Percentiles rank a stretch among this genome's conserved stretches.
These are phyloP conservation scores for Anguilla megastoma DNA, from an alignment of 2,797 vertebrate species.

Conservation along the genomic window DNA sequence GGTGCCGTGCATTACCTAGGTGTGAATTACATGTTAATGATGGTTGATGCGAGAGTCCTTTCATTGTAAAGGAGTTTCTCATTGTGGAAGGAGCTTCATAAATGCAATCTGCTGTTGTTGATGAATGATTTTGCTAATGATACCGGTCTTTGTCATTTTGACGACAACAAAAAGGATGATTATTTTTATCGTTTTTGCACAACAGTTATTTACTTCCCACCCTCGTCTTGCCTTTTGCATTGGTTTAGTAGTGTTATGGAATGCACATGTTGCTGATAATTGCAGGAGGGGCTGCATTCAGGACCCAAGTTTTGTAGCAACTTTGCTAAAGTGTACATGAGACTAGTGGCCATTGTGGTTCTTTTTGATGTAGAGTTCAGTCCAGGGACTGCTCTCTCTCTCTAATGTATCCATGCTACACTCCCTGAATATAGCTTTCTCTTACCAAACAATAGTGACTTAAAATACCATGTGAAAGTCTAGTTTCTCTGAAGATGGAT, in stretches of 20 bases:
- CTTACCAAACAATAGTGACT: neutral
- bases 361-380: neutral
- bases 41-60: neutral
- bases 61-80: too few species aligned
- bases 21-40: neutral
- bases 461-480: neutral
- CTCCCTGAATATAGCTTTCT: slow-evolving; percentile 6
- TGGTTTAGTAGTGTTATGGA: neutral
- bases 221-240: neutral
- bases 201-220: neutral
- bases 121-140: too few species aligned
- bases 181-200: neutral
- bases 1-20: neutral
- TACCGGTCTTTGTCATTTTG: too few species aligned
- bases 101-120: too few species aligned
- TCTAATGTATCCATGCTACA: neutral
- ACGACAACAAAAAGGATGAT: neutral
- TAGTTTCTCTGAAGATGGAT: neutral
- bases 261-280: neutral
- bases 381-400: neutral
- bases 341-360: neutral
- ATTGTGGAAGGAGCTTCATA: too few species aligned
- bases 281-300: neutral
- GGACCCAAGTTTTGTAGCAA: neutral
- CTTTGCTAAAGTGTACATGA: neutral